Conservation (phyloP, 1,140 invertebrate genomes). For the Sipha flava region DNA sequence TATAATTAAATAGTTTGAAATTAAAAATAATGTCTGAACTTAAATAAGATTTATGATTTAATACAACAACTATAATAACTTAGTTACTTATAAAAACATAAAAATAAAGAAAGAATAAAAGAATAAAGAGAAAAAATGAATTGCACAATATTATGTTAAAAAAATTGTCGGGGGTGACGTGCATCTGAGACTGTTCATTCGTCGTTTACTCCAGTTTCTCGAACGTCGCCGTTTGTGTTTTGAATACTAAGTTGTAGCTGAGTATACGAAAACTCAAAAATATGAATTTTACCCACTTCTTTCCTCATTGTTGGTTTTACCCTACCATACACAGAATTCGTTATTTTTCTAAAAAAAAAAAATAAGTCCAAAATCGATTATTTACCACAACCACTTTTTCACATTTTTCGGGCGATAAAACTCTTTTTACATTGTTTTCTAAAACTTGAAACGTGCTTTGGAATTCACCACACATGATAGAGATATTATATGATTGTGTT, state of each 20-base stretch:
- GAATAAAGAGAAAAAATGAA: not conserved
- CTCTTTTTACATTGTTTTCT: not conserved
- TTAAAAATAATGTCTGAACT: too few species aligned
- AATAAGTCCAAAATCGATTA: conserved; percentile 22
- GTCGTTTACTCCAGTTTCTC: conserved; percentile 14
- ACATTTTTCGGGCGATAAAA: conserved; percentile 6
- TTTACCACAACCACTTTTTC: not conserved
- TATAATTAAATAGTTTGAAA: too few species aligned
- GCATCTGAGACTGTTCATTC: conserved; percentile 27
- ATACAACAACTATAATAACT: too few species aligned
- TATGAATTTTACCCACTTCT: conserved; percentile 2
- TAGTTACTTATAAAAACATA: not conserved
- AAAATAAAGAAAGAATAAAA: not conserved
- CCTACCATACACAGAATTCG: not conserved
- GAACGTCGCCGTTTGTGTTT: not conserved
- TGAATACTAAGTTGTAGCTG: conserved; percentile 21
- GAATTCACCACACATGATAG: not conserved
- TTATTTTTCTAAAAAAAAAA: not conserved
- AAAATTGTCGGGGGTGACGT: conserved; percentile 6
- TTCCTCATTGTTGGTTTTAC: not conserved
- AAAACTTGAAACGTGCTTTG: not conserved
- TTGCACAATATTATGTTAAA: conserved; percentile 5
- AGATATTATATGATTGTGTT: not conserved
- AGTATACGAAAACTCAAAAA: conserved; percentile 1
- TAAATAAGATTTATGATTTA: too few species aligned